Evolutionary conservation across 2,113 vertebrate genomes (phyloP).

Genomic region (Dendropsophus ebraccatus): DNA sequence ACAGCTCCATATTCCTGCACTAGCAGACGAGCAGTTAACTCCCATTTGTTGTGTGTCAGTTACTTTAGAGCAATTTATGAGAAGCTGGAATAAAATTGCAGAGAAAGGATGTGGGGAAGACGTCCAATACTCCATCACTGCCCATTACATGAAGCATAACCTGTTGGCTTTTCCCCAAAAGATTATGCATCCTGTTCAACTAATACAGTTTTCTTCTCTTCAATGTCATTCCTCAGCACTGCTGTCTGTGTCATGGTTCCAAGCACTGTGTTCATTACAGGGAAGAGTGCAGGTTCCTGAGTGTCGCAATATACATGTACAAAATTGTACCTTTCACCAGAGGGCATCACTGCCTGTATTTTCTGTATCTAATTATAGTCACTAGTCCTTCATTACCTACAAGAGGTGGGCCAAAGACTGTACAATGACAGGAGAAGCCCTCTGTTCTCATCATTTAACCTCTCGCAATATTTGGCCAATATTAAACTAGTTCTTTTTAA

Average conservation of each 20-base stretch:
- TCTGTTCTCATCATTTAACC: not conserved
- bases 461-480: not conserved
- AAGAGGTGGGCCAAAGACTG: not conserved
- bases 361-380: slow-evolving; percentile 40
- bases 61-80: slow-evolving; percentile 57
- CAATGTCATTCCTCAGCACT: slow-evolving; percentile 57
- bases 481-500: not conserved
- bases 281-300: not conserved
- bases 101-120: slow-evolving; percentile 57
- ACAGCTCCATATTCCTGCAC: not conserved
- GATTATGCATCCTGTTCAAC: slow-evolving; percentile 58
- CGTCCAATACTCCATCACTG: slow-evolving; percentile 56
- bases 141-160: slow-evolving; percentile 56
- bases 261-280: slow-evolving; percentile 10
- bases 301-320: slow-evolving; percentile 3
- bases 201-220: slow-evolving; percentile 55
- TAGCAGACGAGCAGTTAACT: slow-evolving; percentile 47
- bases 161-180: slow-evolving; percentile 58
- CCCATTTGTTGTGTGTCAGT: slow-evolving; percentile 53
- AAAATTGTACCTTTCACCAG: not conserved
- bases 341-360: slow-evolving; percentile 33
- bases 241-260: slow-evolving; percentile 13
- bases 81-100: slow-evolving; percentile 58
- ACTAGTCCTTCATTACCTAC: not conserved
- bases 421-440: not conserved